A percentile compares a stretch with the other conserved stretches of the same genome.
Conservation (phyloP, 2,888 invertebrate species). For the Ectemnius lituratus region DNA sequence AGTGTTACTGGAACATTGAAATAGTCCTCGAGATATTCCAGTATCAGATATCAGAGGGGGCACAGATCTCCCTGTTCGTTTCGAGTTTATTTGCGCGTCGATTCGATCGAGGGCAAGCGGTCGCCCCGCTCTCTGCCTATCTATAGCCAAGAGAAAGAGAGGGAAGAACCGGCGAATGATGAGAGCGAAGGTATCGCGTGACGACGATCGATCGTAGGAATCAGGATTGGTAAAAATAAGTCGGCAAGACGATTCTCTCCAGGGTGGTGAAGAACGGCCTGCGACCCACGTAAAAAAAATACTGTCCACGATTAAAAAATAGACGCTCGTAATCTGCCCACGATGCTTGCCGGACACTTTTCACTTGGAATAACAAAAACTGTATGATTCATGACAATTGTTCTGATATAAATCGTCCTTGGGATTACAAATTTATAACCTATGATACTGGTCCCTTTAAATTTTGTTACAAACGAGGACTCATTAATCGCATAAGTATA, state of each 20-base stretch:
- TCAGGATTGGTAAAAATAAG: constrained; percentile 56
- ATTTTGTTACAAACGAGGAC: too few relatives aligned
- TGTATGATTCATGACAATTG: neutral
- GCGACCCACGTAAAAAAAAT: neutral
- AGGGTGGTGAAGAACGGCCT: neutral
- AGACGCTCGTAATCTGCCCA: constrained; percentile 20
- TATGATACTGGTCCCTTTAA: too few relatives aligned
- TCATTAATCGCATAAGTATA: too few relatives aligned
- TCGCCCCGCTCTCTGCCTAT: constrained; percentile 55
- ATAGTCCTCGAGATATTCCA: too few relatives aligned
- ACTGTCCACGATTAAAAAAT: constrained; percentile 36
- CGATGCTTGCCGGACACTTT: neutral
- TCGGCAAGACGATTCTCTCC: constrained; percentile 31
- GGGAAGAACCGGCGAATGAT: constrained; percentile 41
- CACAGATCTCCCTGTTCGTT: constrained; percentile 19
- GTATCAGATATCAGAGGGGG: neutral
- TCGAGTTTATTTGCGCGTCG: constrained; percentile 72
- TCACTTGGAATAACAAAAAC: neutral
- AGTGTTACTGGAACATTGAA: too few relatives aligned
- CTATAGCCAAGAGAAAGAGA: constrained; percentile 55
- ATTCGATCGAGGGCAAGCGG: constrained; percentile 66
- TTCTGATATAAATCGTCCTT: too few relatives aligned
- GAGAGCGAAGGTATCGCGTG: constrained; percentile 63
- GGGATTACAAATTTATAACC: too few relatives aligned
- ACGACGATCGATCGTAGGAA: constrained; percentile 63